Evolutionary conservation across 2,888 invertebrate species (phyloP), one percentile per base, ranked within the genome.

Genomic region (Monopis laevigella): DNA sequence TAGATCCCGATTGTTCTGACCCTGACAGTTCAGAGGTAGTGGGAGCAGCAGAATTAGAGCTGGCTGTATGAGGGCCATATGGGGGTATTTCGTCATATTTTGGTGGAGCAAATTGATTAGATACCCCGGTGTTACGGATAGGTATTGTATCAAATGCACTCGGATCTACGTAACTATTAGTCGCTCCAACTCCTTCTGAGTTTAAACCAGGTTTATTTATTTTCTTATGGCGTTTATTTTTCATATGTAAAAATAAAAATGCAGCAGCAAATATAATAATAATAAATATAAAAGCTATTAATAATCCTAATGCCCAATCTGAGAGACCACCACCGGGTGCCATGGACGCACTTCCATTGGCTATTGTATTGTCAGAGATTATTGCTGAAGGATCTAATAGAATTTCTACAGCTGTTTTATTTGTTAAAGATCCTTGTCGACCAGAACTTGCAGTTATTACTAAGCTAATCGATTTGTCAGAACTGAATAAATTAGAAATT

Each of bases 1-100:
- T 96, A 0, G 96, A 96, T 0, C 96, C 96, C 0, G 96, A 96
- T 55, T 96, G 95, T 49, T 96, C 96, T 21, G 96, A 96, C 2
- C 94, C 96, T 0, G 95, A 96, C 5, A 96, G 74, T 60, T 96
- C 96, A 0, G 96, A 96, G 0, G 94, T 93, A 0, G 93, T 87
- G 1, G 90, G 90, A 12, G 90, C 90, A 2, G 89, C 90, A 1
- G 90, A 89, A 55, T 89, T 88, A 3, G 88, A 89, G 59, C 89
- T 89, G 2, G 88, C 88, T 1, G 90, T 88, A 58, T 92, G 91
- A 18, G 77, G 87, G 0, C 90, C 90, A 53, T 93, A 93, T 0
- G 93, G 91, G 36, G 92, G 93, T 48, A 95, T 93, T 64, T 95
- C 94, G 58, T 93, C 93, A 64, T 94, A 95, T 59, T 93, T 93